phyloP scores from a whole-genome alignment of 2,888 invertebrate species.

The Cephus pygmeus region DNA sequence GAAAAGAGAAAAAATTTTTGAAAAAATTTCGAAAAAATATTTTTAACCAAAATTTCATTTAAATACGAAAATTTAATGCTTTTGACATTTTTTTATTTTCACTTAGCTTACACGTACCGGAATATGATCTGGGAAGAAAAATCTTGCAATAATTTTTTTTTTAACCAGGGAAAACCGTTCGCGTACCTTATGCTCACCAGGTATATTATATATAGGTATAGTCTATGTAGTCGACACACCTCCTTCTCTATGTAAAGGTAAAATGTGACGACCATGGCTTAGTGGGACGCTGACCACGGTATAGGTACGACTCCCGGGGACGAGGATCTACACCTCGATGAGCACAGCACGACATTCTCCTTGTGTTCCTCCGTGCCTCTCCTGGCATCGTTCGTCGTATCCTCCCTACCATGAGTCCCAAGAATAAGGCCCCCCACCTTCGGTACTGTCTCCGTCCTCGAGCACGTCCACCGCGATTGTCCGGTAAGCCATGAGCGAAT shows the following conservation, averaged over 20 bases:
- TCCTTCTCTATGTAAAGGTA: neutral
- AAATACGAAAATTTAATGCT: too few species aligned
- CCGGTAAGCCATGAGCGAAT: conserved; percentile 58
- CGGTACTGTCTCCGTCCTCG: conserved; percentile 37
- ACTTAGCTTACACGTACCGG: too few species aligned
- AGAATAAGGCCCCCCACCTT: conserved; percentile 13
- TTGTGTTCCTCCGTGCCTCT: conserved; percentile 39
- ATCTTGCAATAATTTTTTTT: too few species aligned
- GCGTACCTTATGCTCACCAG: too few species aligned
- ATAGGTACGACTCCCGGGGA: conserved; percentile 60
- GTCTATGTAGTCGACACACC: too few species aligned
- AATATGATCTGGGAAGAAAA: too few species aligned
- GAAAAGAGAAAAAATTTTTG: too few species aligned
- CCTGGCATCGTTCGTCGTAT: conserved; percentile 13
- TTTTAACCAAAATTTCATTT: too few species aligned
- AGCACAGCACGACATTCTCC: conserved; percentile 63
- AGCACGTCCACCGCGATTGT: conserved; percentile 55
- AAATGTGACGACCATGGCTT: conserved; percentile 58
- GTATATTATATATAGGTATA: too few species aligned
- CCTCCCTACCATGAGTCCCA: conserved; percentile 11
- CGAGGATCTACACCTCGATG: conserved; percentile 67
- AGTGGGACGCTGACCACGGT: conserved; percentile 64
- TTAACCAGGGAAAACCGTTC: too few species aligned
- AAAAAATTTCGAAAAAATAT: too few species aligned
- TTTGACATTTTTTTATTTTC: too few species aligned